Percentiles rank a stretch among this genome's conserved stretches.
phyloP scores from a whole-genome alignment of 2,113 vertebrate species.

The Rissa tridactyla region DNA sequence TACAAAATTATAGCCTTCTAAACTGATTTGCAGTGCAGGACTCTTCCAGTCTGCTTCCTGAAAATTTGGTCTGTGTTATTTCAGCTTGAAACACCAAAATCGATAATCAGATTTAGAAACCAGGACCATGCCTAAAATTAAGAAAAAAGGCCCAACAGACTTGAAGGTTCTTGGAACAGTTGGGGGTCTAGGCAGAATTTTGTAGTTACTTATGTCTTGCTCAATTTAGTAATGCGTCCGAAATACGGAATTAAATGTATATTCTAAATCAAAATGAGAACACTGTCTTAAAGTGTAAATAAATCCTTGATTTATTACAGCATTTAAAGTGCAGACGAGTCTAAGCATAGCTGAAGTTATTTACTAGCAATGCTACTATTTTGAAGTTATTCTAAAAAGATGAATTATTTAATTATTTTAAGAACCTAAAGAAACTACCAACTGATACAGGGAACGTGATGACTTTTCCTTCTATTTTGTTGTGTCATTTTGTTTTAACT shows the following conservation, averaged over 20 bases:
- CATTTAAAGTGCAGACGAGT: neutral
- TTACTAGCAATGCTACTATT: neutral
- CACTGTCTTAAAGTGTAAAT: neutral
- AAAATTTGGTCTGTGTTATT: conserved; percentile 16
- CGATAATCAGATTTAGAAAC: neutral
- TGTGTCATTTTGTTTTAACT: neutral
- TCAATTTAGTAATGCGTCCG: neutral
- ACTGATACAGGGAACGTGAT: neutral
- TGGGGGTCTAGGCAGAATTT: neutral
- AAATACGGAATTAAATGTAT: neutral
- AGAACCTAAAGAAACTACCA: neutral
- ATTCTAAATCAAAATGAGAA: neutral
- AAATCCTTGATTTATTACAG: neutral
- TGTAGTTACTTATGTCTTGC: neutral
- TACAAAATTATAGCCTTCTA: neutral
- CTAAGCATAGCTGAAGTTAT: neutral
- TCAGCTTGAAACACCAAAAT: conserved; percentile 12
- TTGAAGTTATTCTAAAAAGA: neutral
- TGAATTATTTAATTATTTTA: neutral
- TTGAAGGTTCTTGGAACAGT: neutral
- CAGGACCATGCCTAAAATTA: neutral
- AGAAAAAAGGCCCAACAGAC: neutral
- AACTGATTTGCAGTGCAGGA: conserved; percentile 5
- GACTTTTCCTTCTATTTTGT: neutral
- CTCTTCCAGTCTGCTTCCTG: conserved; percentile 2